Conservation (phyloP, 2,888 invertebrate genomes). For the Caenorhabditis zanzibari region DNA sequence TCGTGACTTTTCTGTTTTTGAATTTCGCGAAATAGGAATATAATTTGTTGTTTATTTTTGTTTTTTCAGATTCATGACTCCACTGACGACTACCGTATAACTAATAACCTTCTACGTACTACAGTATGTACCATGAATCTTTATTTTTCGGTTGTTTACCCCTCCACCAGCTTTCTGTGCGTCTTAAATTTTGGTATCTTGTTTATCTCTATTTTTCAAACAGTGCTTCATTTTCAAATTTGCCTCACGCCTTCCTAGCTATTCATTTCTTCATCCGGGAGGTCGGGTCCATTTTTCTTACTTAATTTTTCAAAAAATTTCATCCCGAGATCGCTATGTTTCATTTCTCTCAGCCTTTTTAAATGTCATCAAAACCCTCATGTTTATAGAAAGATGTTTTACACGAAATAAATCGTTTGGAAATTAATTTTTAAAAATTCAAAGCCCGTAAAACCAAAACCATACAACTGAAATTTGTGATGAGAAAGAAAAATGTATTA, state of each 20-base stretch:
- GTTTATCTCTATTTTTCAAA: neutral
- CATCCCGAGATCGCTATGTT: neutral
- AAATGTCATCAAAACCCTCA: neutral
- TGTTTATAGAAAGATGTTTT: slow-evolving; percentile 5
- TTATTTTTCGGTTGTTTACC: slow-evolving; percentile 7
- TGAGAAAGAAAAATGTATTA: slow-evolving; percentile 10
- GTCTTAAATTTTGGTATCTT: neutral
- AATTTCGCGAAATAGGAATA: neutral
- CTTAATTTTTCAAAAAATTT: neutral
- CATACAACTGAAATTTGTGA: neutral
- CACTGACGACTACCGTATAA: slow-evolving; percentile 64
- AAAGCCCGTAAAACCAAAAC: slow-evolving; percentile 9
- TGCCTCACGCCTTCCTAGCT: slow-evolving; percentile 27
- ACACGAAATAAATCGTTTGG: slow-evolving; percentile 5
- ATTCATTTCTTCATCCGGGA: slow-evolving; percentile 10
- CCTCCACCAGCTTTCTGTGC: slow-evolving; percentile 7
- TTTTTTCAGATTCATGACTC: slow-evolving; percentile 52
- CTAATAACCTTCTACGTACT: slow-evolving; percentile 7
- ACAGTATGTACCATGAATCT: neutral
- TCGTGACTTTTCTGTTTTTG: neutral
- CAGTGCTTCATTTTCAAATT: neutral
- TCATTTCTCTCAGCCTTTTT: neutral
- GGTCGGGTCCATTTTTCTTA: slow-evolving; percentile 21
- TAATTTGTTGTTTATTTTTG: no score
- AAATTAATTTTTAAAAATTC: neutral